Evolutionary conservation across 2,113 vertebrate genomes (phyloP).

Genomic region (Athene cunicularia): DNA sequence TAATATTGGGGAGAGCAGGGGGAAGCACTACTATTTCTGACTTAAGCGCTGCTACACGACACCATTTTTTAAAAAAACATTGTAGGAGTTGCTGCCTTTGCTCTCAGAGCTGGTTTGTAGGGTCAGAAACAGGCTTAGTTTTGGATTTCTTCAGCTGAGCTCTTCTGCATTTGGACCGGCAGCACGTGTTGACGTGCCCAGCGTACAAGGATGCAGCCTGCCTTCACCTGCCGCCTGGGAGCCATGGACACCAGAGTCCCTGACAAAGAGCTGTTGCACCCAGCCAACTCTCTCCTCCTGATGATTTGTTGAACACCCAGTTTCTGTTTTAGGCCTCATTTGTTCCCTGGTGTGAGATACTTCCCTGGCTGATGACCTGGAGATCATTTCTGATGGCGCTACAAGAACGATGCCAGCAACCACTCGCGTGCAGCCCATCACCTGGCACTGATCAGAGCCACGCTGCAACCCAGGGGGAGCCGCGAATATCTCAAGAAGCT

Average conservation of each 20-base stretch:
- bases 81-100: background rate
- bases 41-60: background rate
- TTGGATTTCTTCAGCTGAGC: background rate
- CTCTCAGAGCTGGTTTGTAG: background rate
- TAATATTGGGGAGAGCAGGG: background rate
- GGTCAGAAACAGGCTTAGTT: background rate
- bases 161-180: background rate
- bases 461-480: background rate
- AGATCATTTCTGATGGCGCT: background rate
- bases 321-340: background rate
- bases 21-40: background rate
- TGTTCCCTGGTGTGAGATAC: background rate
- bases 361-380: background rate
- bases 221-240: background rate
- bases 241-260: accelerated
- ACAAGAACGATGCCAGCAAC: background rate
- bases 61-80: background rate
- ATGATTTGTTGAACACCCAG: background rate
- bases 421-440: background rate
- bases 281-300: background rate
- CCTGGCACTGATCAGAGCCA: accelerated
- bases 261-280: background rate
- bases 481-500: background rate
- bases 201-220: accelerated
- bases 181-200: accelerated